phyloP scores from a whole-genome alignment of 1,140 invertebrate species.

The Coelopa frigida region DNA sequence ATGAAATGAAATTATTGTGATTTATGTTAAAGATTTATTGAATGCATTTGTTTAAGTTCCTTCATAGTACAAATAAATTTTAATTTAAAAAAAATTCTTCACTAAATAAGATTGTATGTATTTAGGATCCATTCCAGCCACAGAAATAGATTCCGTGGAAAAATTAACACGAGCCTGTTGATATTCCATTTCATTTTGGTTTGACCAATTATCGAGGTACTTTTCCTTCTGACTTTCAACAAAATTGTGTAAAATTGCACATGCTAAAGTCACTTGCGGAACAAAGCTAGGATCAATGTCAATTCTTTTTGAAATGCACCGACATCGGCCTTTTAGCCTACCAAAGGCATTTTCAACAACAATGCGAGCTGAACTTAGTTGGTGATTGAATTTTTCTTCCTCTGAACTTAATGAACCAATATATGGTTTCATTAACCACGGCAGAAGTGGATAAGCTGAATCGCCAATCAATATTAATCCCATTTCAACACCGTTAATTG shows the following conservation, averaged over 20 bases:
- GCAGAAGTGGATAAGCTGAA: conserved; percentile 18
- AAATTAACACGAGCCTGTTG: background rate
- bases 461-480: conserved; percentile 15
- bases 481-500: no score
- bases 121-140: background rate
- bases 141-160: background rate
- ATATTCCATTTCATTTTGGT: background rate
- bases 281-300: conserved; percentile 21
- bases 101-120: background rate
- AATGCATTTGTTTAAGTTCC: no score
- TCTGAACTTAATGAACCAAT: conserved; percentile 3
- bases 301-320: conserved; percentile 17
- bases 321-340: conserved; percentile 25
- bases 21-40: no score
- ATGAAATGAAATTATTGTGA: no score
- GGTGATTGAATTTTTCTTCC: conserved; percentile 17
- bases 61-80: background rate
- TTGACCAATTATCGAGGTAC: background rate
- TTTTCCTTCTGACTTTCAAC: conserved; percentile 9
- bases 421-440: conserved; percentile 16
- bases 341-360: conserved; percentile 26
- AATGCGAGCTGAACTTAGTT: conserved; percentile 17
- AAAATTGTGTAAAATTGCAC: conserved; percentile 22
- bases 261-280: conserved; percentile 16
- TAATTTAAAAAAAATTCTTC: background rate